Base-by-base conservation (phyloP, 2,113 vertebrate species). In the Morone chrysops region DNA sequence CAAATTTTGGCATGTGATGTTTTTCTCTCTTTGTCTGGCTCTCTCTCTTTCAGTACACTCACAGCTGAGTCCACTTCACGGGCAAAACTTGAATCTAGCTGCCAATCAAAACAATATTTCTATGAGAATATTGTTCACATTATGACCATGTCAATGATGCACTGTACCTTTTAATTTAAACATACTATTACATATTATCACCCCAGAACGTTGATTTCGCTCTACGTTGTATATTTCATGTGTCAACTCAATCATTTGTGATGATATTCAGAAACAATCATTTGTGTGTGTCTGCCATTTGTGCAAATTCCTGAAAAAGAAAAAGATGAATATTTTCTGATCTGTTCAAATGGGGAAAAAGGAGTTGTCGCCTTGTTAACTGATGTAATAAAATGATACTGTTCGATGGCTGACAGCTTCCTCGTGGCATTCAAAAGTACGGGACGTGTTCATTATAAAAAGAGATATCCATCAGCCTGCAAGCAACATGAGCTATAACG, bases 261-360 rank as follows among this genome's bases (percentile, higher is more conserved):
- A 82, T 88, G 78, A 90, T 83, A 38, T 45, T 61, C 68, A 66
- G 47, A 83, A 92, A 83, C 38, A 86, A 70, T 73, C 61, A 47
- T 48, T 65, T 45, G 80, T 48, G 43, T 65, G 73, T 7, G 61
- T 72, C 70, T 17, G 68, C 59, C 84, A 88, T 94, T 91, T 94
- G 86, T 94, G 91, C 65, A 78, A 84, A 82, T 84, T 90, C 74
- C 83, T 67, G 80, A 76, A 82, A 79, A 72, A 60, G 80, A 75
- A 87, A 80, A 83, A 75, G 68, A 79, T 65, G 5, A 75, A 83
- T 94, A 94, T 94, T 93, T 95, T 94, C 90, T 89, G 90, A 92
- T 87, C 82, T 82, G 85, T 79, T 84, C 22, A 79, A 80, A 77
- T 14, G 67, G 66, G 51, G 72, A 75, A 77, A 75, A 65, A 80